These are phyloP conservation scores for Plebejus melissa DNA, from an alignment of 2,888 invertebrate species.

Conservation along the genomic window DNA sequence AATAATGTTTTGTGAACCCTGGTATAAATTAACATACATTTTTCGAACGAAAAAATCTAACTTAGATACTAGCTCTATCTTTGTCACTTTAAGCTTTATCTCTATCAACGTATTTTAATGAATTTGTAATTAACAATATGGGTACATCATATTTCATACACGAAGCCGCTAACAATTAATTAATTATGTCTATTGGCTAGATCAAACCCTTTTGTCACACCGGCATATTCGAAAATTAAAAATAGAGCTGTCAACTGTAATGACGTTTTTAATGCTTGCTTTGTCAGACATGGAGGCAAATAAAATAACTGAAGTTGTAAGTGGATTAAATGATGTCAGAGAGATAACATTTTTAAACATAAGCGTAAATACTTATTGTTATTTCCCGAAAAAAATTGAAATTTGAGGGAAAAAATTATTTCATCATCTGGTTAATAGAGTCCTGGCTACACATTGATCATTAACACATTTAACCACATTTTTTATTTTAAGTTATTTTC, in stretches of 20 bases:
- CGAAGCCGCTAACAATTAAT: not conserved
- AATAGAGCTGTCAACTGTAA: not conserved
- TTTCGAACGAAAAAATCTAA: no score
- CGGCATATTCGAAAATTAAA: not conserved
- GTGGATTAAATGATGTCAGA: no score
- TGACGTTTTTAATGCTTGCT: not conserved
- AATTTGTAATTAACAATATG: not conserved
- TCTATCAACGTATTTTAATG: not conserved
- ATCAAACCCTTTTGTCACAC: conserved; percentile 3
- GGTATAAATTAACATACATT: no score
- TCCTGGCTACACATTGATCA: no score
- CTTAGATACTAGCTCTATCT: not conserved
- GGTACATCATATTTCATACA: not conserved
- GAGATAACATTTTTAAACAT: no score
- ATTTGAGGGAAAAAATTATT: no score
- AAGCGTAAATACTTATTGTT: no score
- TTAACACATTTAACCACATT: no score
- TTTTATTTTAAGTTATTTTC: no score
- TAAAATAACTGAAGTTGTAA: not conserved
- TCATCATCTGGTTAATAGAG: no score
- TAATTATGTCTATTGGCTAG: not conserved
- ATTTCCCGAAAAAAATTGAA: no score
- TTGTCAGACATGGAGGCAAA: not conserved
- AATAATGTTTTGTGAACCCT: no score
- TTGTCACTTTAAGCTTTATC: not conserved